Conservation (phyloP, 2,797 vertebrate species). For the Rhabdophis nuchalis region DNA sequence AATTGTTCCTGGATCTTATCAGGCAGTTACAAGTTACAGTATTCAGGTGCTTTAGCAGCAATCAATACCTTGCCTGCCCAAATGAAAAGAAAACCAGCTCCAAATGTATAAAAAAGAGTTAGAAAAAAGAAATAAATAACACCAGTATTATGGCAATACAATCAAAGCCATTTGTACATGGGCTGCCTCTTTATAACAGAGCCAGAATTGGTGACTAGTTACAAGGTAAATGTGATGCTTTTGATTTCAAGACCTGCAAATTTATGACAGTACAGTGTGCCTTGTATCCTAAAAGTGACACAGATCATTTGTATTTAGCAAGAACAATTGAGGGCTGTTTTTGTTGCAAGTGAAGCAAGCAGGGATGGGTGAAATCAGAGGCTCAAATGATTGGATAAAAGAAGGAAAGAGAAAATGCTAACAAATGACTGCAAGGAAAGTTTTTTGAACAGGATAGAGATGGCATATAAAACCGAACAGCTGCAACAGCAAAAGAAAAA, state of each 20-base stretch:
- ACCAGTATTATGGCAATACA: not conserved
- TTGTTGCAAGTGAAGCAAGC: not conserved
- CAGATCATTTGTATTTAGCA: not conserved
- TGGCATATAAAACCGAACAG: not conserved
- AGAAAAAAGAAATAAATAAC: not conserved
- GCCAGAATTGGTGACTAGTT: not conserved
- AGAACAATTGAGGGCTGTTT: not conserved
- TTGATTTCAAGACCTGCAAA: not conserved
- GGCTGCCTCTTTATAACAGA: not conserved
- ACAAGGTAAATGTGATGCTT: not conserved
- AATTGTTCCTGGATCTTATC: not conserved
- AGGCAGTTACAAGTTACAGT: not conserved
- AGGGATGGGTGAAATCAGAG: not conserved
- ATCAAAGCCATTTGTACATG: not conserved
- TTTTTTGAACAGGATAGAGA: not conserved
- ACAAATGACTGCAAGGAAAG: not conserved
- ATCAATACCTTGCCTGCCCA: not conserved
- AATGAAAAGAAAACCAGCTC: not conserved
- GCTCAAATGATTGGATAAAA: not conserved
- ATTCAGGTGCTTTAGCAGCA: not conserved
- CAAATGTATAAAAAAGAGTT: not conserved
- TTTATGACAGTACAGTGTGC: not conserved
- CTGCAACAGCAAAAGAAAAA: not conserved
- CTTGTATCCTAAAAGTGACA: not conserved
- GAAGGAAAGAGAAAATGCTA: not conserved